A percentile compares a stretch with the other conserved stretches of the same genome.
phyloP scores from a whole-genome alignment of 1,140 invertebrate species.

The Pygmarrhopalites habei region DNA sequence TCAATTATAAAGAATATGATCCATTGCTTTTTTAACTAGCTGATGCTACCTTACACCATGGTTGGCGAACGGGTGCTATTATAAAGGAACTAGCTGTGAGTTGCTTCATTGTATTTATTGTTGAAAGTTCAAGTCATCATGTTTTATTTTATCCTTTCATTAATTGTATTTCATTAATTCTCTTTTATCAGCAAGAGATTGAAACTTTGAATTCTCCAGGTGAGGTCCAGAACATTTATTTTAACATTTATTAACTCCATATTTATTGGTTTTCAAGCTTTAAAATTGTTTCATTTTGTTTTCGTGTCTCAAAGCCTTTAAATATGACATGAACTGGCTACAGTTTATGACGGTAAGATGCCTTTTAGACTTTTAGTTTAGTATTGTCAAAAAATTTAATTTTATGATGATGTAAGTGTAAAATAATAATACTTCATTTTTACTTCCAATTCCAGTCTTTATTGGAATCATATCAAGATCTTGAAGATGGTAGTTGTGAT shows the following conservation, averaged over 20 bases:
- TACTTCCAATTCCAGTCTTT: too few species aligned
- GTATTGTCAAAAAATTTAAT: too few species aligned
- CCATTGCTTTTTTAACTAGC: too few species aligned
- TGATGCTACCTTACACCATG: conserved; percentile 89
- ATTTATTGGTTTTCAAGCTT: too few species aligned
- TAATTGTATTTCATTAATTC: not conserved
- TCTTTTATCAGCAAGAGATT: conserved; percentile 88
- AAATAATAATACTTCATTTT: too few species aligned
- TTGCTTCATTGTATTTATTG: not conserved
- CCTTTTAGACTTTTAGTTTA: too few species aligned
- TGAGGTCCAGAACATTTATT: too few species aligned
- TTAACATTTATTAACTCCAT: too few species aligned
- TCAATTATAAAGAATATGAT: too few species aligned
- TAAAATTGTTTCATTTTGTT: too few species aligned
- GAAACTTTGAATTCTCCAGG: conserved; percentile 72
- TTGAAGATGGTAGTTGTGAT: conserved; percentile 60
- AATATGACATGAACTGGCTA: conserved; percentile 82
- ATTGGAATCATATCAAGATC: conserved; percentile 82
- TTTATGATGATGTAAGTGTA: too few species aligned
- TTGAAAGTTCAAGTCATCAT: not conserved
- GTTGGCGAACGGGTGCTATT: conserved; percentile 96
- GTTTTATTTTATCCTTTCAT: not conserved
- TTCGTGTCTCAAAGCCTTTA: too few species aligned
- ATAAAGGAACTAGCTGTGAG: conserved; percentile 81
- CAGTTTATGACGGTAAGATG: conserved; percentile 86